Percentiles rank a stretch among this genome's conserved stretches.
Evolutionary conservation across 2,888 invertebrate genomes (phyloP).

Genomic region (Chloroclysta siterata): DNA sequence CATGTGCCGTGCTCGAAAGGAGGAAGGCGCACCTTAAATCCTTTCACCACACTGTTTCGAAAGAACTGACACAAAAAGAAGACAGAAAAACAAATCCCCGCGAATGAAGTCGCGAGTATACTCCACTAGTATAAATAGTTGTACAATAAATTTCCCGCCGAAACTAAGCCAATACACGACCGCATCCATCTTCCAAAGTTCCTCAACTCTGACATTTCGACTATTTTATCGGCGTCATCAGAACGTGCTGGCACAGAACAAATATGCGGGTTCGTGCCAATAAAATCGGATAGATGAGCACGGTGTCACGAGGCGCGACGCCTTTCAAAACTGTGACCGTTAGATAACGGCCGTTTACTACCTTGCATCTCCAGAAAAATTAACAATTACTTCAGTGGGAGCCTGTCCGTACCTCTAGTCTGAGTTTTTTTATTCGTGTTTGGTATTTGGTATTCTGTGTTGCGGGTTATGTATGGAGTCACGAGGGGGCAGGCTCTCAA

Average conservation of each 20-base stretch:
- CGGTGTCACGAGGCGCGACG: slow-evolving; percentile 25
- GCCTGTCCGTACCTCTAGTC: too few species aligned
- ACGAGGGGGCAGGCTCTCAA: too few species aligned
- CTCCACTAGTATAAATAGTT: neutral
- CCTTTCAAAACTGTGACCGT: neutral
- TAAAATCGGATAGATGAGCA: slow-evolving; percentile 33
- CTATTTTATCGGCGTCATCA: slow-evolving; percentile 34
- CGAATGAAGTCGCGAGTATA: too few species aligned
- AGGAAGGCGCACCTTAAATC: too few species aligned
- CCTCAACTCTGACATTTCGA: slow-evolving; percentile 33
- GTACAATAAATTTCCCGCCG: neutral
- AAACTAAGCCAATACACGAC: neutral
- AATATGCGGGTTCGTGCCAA: slow-evolving; percentile 37
- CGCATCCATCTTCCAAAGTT: slow-evolving; percentile 24
- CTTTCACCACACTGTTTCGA: too few species aligned
- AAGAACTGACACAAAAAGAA: too few species aligned
- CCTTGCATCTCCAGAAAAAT: neutral
- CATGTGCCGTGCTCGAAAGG: too few species aligned
- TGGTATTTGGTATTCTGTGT: too few species aligned
- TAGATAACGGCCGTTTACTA: neutral
- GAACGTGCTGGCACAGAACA: slow-evolving; percentile 23
- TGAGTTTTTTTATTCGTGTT: too few species aligned
- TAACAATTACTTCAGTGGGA: too few species aligned
- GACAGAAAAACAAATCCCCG: too few species aligned
- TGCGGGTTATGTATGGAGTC: too few species aligned